phyloP scores from a whole-genome alignment of 2,797 vertebrate species.

The Galago senegalensis region DNA sequence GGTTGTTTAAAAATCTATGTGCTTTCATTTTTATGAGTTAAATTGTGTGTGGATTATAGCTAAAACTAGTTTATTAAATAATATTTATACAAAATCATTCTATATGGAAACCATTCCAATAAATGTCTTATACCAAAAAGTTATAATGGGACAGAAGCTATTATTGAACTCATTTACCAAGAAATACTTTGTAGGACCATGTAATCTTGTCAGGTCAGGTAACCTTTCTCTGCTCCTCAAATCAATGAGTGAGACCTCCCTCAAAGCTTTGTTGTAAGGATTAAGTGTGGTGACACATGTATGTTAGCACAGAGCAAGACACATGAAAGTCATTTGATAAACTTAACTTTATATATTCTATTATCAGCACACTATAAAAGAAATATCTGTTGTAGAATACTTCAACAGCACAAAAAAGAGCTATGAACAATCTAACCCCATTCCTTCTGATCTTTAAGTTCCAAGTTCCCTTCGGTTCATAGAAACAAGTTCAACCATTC shows the following conservation, averaged over 20 bases:
- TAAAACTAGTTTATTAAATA: constrained; percentile 42
- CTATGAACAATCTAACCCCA: background rate
- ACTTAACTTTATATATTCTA: background rate
- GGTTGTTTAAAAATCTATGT: background rate
- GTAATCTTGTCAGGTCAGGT: background rate
- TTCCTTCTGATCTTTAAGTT: constrained; percentile 26
- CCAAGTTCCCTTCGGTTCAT: constrained; percentile 18
- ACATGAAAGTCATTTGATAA: background rate
- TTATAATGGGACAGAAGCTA: constrained; percentile 1
- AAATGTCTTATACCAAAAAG: constrained; percentile 24
- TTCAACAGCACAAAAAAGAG: constrained; percentile 9
- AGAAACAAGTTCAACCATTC: constrained; percentile 52
- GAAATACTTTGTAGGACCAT: background rate
- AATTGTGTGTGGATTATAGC: constrained; percentile 25
- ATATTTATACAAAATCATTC: constrained; percentile 40
- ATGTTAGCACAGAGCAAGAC: background rate
- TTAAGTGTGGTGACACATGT: background rate
- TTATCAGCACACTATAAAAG: background rate
- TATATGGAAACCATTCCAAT: constrained; percentile 32
- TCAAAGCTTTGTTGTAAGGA: background rate
- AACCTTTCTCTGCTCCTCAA: background rate
- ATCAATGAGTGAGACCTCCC: background rate
- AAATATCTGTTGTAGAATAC: constrained; percentile 19
- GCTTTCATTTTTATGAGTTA: constrained; percentile 40
- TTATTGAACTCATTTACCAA: constrained; percentile 42